Evolutionary conservation across 2,113 vertebrate genomes (phyloP).

Genomic region (Chascanopsetta lugubris): DNA sequence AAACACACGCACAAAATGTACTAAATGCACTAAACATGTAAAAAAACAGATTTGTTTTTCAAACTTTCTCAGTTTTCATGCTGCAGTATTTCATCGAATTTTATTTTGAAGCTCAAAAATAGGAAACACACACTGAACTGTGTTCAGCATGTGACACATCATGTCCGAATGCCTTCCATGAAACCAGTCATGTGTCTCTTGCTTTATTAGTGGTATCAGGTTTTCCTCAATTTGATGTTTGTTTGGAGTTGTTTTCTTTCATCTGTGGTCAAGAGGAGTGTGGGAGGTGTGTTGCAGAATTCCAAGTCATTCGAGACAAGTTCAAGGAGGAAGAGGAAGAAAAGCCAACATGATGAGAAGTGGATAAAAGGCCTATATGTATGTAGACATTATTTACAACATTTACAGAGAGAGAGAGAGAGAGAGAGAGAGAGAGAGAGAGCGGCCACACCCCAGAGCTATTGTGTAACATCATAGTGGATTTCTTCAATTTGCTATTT

Average conservation of each 20-base stretch:
- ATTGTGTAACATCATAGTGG: slow-evolving; percentile 37
- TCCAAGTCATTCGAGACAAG: background rate
- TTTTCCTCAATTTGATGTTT: background rate
- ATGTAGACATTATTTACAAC: too few species aligned
- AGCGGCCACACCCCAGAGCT: slow-evolving; percentile 14
- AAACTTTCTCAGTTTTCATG: background rate
- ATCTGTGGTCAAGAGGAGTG: background rate
- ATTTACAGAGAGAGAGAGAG: too few species aligned
- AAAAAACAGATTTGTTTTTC: background rate
- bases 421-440: background rate
- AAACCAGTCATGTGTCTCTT: background rate
- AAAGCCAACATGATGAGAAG: too few species aligned
- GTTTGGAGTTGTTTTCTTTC: background rate
- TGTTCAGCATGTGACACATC: too few species aligned
- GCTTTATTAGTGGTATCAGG: background rate
- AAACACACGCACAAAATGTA: background rate
- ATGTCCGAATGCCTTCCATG: too few species aligned
- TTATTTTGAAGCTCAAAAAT: background rate
- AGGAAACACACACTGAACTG: too few species aligned
- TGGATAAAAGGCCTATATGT: too few species aligned
- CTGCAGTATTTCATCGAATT: background rate
- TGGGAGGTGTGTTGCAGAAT: slow-evolving; percentile 3
- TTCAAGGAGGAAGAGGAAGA: too few species aligned
- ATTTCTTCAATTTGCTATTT: slow-evolving; percentile 26
- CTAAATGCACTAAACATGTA: background rate